phyloP scores from a whole-genome alignment of 2,797 vertebrate genomes.

The Distichodus sexfasciatus region DNA sequence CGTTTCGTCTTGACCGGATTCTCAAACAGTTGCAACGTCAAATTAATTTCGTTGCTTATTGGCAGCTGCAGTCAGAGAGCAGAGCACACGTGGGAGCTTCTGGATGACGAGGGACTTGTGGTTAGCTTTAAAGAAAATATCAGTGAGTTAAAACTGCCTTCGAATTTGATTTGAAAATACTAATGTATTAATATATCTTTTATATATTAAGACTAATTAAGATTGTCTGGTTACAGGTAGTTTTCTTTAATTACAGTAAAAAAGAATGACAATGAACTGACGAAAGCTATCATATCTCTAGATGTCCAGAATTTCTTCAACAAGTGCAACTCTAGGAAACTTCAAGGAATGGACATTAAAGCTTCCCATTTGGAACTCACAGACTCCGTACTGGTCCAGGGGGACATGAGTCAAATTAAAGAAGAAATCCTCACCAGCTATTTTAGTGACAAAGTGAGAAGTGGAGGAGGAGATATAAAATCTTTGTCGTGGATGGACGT shows the following conservation, averaged over 20 bases:
- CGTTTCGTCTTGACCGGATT: constrained; percentile 56
- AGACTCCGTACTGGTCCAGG: constrained; percentile 54
- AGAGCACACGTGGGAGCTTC: constrained; percentile 48
- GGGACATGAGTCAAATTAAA: constrained; percentile 42
- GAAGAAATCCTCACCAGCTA: constrained; percentile 48
- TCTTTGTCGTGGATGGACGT: too few relatives aligned
- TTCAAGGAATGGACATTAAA: constrained; percentile 49
- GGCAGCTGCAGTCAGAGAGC: constrained; percentile 52
- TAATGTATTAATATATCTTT: too few relatives aligned
- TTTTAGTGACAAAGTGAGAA: constrained; percentile 54
- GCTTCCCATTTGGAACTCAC: constrained; percentile 46
- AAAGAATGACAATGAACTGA: too few relatives aligned
- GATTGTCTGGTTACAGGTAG: too few relatives aligned
- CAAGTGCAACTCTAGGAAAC: constrained; percentile 50
- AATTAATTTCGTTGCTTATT: constrained; percentile 47
- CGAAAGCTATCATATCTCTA: constrained; percentile 32
- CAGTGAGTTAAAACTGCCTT: constrained; percentile 46
- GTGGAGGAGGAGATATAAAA: too few relatives aligned
- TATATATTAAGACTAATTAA: too few relatives aligned
- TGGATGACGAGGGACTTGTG: constrained; percentile 46
- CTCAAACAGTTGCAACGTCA: constrained; percentile 23
- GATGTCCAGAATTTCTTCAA: constrained; percentile 50
- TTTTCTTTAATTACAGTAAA: too few relatives aligned
- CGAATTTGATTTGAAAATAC: too few relatives aligned
- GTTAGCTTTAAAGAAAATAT: constrained; percentile 56